phyloP scores from a whole-genome alignment of 2,113 vertebrate genomes.

The Pantherophis guttatus region DNA sequence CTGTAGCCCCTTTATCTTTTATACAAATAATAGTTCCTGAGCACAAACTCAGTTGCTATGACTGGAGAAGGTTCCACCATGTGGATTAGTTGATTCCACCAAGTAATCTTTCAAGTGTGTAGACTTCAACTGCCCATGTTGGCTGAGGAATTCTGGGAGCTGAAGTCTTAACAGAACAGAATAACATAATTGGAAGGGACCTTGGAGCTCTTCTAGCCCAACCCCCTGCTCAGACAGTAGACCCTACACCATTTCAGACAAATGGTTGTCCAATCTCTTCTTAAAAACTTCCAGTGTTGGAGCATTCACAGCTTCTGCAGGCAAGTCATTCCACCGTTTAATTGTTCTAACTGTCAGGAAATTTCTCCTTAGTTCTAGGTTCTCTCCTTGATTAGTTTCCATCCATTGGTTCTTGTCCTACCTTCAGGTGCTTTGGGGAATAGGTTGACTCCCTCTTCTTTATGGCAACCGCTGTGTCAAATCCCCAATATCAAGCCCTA shows the following conservation, averaged over 20 bases:
- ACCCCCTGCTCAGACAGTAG: neutral
- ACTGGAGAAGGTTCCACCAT: neutral
- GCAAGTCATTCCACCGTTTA: neutral
- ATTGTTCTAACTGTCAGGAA: neutral
- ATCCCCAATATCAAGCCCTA: neutral
- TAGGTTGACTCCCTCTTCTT: neutral
- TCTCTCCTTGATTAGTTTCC: neutral
- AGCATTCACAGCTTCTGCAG: neutral
- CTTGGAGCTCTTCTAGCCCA: neutral
- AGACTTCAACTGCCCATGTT: neutral
- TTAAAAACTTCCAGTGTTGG: neutral
- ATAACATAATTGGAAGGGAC: neutral
- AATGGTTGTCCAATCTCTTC: neutral
- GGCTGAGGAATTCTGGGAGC: neutral
- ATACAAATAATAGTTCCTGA: neutral
- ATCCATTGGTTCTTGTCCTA: neutral
- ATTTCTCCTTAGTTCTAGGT: neutral
- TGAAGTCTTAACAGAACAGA: neutral
- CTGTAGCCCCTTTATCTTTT: neutral
- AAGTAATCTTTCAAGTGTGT: neutral
- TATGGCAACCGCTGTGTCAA: neutral
- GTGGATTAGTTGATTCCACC: neutral
- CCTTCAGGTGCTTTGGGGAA: neutral
- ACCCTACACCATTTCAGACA: neutral
- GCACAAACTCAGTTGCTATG: neutral